A percentile compares a stretch with the other conserved stretches of the same genome.
Evolutionary conservation across 1,140 invertebrate species (phyloP).

Genomic region (Sycophila sp.): DNA sequence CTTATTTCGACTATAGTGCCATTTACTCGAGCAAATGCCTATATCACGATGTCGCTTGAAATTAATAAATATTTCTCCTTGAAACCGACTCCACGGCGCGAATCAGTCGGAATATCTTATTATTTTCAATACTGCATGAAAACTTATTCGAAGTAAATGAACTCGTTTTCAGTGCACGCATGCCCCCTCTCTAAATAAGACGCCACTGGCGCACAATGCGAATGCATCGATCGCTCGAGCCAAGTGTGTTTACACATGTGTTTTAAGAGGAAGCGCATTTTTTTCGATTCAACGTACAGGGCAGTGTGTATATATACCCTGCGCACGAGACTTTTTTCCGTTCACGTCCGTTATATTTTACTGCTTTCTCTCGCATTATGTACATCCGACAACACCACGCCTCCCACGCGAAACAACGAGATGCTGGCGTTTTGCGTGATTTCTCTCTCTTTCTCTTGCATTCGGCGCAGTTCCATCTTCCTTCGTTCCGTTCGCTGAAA

Average conservation of each 20-base stretch:
- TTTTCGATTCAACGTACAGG: neutral
- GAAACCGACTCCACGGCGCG: too few relatives aligned
- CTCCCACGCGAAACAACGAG: too few relatives aligned
- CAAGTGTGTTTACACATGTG: neutral
- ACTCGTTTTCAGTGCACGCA: neutral
- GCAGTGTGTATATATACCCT: neutral
- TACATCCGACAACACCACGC: conserved; percentile 11
- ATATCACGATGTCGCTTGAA: neutral
- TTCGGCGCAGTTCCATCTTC: neutral
- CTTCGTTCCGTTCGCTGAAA: neutral
- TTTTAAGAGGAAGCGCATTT: conserved; percentile 1
- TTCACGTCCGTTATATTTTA: too few relatives aligned
- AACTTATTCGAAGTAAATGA: neutral
- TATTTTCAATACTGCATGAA: too few relatives aligned
- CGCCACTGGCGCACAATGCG: neutral
- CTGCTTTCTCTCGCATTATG: too few relatives aligned
- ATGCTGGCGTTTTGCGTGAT: too few relatives aligned
- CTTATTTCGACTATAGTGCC: too few relatives aligned
- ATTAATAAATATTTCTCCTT: neutral
- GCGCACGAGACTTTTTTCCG: neutral
- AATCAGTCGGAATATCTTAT: too few relatives aligned
- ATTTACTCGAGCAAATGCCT: neutral
- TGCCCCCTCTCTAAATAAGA: neutral
- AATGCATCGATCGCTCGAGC: neutral
- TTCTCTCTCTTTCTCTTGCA: neutral